Conservation (phyloP, 1,140 invertebrate genomes). For the Drosophila guanche region DNA sequence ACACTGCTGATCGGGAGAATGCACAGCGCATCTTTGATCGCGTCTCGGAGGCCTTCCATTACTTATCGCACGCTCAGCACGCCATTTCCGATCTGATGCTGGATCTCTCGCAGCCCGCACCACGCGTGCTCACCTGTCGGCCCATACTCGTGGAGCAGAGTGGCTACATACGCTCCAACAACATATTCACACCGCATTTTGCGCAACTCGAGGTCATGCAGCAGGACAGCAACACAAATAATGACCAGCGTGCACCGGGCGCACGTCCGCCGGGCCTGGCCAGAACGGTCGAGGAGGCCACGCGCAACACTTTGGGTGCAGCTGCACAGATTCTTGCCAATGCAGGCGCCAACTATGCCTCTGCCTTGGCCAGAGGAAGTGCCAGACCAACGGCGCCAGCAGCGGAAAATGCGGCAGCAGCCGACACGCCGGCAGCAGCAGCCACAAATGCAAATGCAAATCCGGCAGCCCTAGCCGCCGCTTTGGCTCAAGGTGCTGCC, state of each 20-base stretch:
- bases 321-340: no score
- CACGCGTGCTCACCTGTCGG: constrained; percentile 88
- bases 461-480: constrained; percentile 1
- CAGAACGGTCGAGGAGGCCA: background rate
- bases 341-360: no score
- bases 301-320: no score
- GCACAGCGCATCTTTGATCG: constrained; percentile 88
- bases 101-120: constrained; percentile 87
- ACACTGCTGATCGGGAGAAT: constrained; percentile 83
- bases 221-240: constrained; percentile 8
- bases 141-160: constrained; percentile 90
- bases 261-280: background rate
- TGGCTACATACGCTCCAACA: constrained; percentile 83
- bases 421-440: constrained; percentile 1
- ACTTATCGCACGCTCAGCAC: constrained; percentile 93
- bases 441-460: background rate
- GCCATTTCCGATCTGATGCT: constrained; percentile 93
- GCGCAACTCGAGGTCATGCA: constrained; percentile 26
- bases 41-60: constrained; percentile 92
- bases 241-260: background rate
- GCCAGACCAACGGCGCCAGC: no score
- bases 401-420: background rate
- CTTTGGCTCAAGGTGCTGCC: constrained; percentile 22
- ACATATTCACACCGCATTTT: constrained; percentile 70
- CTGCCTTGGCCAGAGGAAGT: no score